Conservation (phyloP, 2,797 vertebrate genomes). For the Emydoidea blandingii region DNA sequence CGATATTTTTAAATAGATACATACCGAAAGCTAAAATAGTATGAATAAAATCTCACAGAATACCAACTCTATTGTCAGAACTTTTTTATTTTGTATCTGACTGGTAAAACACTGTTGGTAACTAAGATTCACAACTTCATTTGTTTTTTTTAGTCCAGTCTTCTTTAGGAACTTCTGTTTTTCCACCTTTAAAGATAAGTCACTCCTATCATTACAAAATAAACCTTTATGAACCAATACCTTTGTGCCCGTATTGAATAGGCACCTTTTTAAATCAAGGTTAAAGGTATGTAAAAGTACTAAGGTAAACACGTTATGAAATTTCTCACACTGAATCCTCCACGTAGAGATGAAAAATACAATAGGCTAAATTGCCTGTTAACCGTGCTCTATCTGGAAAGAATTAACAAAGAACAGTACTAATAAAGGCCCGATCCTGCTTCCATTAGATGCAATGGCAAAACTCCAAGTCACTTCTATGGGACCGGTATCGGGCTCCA, state of each 20-base stretch:
- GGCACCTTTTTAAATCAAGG: background rate
- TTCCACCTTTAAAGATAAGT: background rate
- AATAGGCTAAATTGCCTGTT: constrained; percentile 29
- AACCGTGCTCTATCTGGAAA: constrained; percentile 43
- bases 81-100: background rate
- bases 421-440: constrained; percentile 20
- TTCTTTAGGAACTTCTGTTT: background rate
- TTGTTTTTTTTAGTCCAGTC: constrained; percentile 43
- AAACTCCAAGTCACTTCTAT: background rate
- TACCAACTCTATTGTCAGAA: constrained; percentile 43
- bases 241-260: background rate
- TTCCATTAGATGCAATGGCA: constrained; percentile 39
- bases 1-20: constrained; percentile 63
- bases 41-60: constrained; percentile 67
- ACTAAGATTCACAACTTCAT: constrained; percentile 39
- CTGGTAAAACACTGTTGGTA: constrained; percentile 36
- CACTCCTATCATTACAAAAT: background rate
- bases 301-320: background rate
- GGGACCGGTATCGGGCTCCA: background rate
- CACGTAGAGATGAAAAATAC: constrained; percentile 21
- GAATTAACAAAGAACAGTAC: constrained; percentile 47
- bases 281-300: background rate
- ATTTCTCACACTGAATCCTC: constrained; percentile 27
- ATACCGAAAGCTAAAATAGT: constrained; percentile 60
- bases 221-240: background rate